Base-by-base conservation (phyloP, 2,797 vertebrate genomes). In the Siniperca scherzeri region DNA sequence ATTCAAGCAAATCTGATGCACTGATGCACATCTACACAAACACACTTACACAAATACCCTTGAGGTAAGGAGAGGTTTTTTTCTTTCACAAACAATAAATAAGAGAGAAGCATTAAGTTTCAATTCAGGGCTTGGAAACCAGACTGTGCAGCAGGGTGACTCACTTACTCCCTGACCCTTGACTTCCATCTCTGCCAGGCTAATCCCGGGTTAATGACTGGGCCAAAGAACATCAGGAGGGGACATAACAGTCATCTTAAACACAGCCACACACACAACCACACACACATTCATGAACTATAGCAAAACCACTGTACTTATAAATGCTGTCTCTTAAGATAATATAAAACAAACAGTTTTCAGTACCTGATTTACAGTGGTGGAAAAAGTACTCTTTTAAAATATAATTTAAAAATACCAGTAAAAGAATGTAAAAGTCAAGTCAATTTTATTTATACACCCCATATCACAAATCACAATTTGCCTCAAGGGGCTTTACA, bases 201-300 rank as follows among this genome's bases (percentile, higher is more conserved):
- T 92, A 92, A 93, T 92, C 89, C 88, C 85, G 85, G 89, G 90
- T 92, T 93, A 94, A 93, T 93, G 88, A 89, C 44, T 59, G 53
- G 80, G 83, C 78, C 82, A 87, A 70, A 82, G 80, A 64, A 70
- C 38, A 66, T 84, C 69, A 80, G 70, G 72, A 84, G 77, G 82
- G 78, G 89, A 89, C 85, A 78, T 50, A 70, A 73, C 70, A 70
- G 78, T 40, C 76, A 85, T 78, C 71, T 82, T 44, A 86, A 76
- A 84, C 64, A 88, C 38, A 74, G 38, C 16, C 68, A 76, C 68
- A 70, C 77, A 79, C 57, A 77, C 40, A 64, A 33, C 25, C 61
- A 70, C 65, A 73, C 65, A 65, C 75, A 83, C 53, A 80, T 33
- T 57, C 44, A 73, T 33, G 55, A 46, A 19, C 42, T 14, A 30